Conservation (phyloP, 2,113 vertebrate genomes). For the Prietella phreatophila region DNA sequence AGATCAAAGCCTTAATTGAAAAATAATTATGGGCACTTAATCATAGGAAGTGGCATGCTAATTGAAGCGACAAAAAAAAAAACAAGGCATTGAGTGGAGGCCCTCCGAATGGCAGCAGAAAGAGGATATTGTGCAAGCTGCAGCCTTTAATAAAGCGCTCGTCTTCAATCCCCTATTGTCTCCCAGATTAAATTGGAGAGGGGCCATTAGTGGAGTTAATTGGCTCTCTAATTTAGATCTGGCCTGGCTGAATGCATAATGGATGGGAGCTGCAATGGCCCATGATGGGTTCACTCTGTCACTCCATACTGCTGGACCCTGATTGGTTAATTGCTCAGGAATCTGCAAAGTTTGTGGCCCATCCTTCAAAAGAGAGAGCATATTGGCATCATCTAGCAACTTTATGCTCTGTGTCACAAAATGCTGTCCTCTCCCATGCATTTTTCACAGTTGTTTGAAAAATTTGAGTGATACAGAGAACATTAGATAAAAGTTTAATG, state of each 20-base stretch:
- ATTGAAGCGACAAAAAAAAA: constrained; percentile 82
- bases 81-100: constrained; percentile 88
- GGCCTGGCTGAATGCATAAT: constrained; percentile 94
- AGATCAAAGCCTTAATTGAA: constrained; percentile 99
- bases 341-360: constrained; percentile 68
- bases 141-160: constrained; percentile 89
- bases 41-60: constrained; percentile 97
- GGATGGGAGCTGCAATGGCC: constrained; percentile 85
- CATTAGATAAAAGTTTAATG: neutral
- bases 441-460: neutral
- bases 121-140: constrained; percentile 95
- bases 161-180: constrained; percentile 96
- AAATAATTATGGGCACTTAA: constrained; percentile 99
- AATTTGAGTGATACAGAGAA: neutral
- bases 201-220: constrained; percentile 99
- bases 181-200: constrained; percentile 99
- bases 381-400: constrained; percentile 24
- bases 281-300: constrained; percentile 93
- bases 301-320: constrained; percentile 82
- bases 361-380: constrained; percentile 66
- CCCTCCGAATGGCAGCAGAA: constrained; percentile 89
- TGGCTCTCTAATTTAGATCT: constrained; percentile 99
- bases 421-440: neutral
- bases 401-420: neutral
- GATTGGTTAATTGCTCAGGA: constrained; percentile 76